Evolutionary conservation across 2,888 invertebrate genomes (phyloP).

Genomic region (Hydriomena furcata): DNA sequence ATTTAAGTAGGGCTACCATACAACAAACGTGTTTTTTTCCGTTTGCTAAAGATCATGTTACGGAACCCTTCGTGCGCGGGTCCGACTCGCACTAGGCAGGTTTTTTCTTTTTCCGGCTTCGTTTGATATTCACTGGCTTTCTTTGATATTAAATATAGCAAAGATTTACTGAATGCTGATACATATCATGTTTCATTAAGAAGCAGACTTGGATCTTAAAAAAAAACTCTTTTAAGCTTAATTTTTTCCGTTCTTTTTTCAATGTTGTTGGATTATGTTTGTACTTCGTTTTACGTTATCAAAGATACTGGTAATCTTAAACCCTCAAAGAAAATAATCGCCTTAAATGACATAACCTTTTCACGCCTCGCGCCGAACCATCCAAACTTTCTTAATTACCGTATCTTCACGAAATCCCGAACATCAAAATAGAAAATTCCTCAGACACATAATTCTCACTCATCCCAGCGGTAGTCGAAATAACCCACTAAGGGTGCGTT

Average conservation of each 20-base stretch:
- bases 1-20: no score
- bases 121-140: not conserved
- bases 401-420: conserved; percentile 24
- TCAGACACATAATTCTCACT: conserved; percentile 62
- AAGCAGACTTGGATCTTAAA: not conserved
- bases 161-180: not conserved
- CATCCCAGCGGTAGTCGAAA: conserved; percentile 58
- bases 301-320: not conserved
- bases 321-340: conserved; percentile 10
- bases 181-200: not conserved
- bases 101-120: not conserved
- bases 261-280: no score
- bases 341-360: conserved; percentile 17
- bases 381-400: conserved; percentile 30
- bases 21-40: no score
- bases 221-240: not conserved
- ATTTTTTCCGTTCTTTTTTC: no score
- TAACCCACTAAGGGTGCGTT: conserved; percentile 39
- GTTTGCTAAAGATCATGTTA: no score
- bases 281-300: not conserved
- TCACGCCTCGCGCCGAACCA: conserved; percentile 14
- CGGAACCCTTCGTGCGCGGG: no score
- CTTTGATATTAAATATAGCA: conserved; percentile 1
- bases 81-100: no score
- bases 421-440: conserved; percentile 34